Conservation (phyloP, 92 coral and sea anemone species). For the Blastomussa wellsi region DNA sequence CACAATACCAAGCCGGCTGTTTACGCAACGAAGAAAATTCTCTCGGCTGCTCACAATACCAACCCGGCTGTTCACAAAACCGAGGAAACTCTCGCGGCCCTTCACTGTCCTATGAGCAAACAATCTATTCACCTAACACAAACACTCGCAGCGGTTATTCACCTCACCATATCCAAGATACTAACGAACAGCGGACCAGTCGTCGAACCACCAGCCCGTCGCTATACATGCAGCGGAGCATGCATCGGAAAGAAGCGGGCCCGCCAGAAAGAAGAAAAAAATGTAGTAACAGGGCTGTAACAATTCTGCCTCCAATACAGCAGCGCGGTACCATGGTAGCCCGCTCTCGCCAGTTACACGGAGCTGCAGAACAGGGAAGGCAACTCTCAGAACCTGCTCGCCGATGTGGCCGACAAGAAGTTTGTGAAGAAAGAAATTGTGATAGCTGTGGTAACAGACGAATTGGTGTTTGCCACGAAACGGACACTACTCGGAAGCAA, state of each 20-base stretch:
- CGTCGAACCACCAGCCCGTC: not conserved
- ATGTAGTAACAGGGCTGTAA: not conserved
- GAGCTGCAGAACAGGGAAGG: not conserved
- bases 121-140: not conserved
- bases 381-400: not conserved
- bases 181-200: too few relatives aligned
- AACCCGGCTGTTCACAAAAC: too few relatives aligned
- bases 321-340: not conserved
- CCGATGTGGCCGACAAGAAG: constrained; percentile 21
- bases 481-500: not conserved
- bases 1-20: too few relatives aligned
- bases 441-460: not conserved
- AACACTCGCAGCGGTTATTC: not conserved
- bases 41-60: not conserved
- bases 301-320: not conserved
- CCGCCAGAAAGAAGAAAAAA: not conserved
- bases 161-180: not conserved
- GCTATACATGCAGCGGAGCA: not conserved
- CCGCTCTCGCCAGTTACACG: not conserved
- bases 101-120: too few relatives aligned
- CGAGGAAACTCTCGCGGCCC: too few relatives aligned
- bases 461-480: not conserved
- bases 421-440: not conserved
- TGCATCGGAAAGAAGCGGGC: not conserved
- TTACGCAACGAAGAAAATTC: too few relatives aligned